Evolutionary conservation across 2,888 invertebrate species (phyloP).

Genomic region (Venusia cambrica): DNA sequence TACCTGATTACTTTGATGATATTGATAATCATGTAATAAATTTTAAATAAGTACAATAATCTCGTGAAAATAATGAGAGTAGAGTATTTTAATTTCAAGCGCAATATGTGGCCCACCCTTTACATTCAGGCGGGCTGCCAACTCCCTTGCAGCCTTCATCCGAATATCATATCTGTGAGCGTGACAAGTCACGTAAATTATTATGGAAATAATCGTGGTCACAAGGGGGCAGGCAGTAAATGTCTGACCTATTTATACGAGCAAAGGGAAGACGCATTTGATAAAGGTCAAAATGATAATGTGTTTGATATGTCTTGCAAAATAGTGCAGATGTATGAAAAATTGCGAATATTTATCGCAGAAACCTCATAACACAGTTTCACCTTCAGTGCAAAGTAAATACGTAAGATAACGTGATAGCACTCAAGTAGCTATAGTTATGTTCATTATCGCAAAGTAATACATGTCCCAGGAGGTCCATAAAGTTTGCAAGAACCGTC

Average conservation of each 20-base stretch:
- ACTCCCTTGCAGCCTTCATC: conserved; percentile 29
- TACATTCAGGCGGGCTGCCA: conserved; percentile 14
- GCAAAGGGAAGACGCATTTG: no score
- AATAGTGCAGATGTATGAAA: no score
- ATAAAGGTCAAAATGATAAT: not conserved
- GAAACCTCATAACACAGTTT: conserved; percentile 3
- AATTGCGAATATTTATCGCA: not conserved
- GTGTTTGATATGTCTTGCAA: not conserved
- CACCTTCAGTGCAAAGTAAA: conserved; percentile 5
- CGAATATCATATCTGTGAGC: conserved; percentile 33
- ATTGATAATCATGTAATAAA: no score
- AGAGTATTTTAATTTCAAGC: conserved; percentile 11
- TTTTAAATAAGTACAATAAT: no score
- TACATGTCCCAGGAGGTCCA: conserved; percentile 22
- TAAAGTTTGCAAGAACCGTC: conserved; percentile 28
- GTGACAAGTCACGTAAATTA: conserved; percentile 44
- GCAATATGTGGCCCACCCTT: conserved; percentile 13
- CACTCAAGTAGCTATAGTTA: conserved; percentile 5
- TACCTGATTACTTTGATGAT: no score
- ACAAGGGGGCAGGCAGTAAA: conserved; percentile 23
- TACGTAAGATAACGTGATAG: conserved; percentile 5
- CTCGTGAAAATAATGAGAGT: not conserved
- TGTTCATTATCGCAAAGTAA: conserved; percentile 9
- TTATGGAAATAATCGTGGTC: conserved; percentile 39
- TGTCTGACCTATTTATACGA: conserved; percentile 22